phyloP scores from a whole-genome alignment of 1,140 invertebrate genomes.

The Oryzaephilus surinamensis region DNA sequence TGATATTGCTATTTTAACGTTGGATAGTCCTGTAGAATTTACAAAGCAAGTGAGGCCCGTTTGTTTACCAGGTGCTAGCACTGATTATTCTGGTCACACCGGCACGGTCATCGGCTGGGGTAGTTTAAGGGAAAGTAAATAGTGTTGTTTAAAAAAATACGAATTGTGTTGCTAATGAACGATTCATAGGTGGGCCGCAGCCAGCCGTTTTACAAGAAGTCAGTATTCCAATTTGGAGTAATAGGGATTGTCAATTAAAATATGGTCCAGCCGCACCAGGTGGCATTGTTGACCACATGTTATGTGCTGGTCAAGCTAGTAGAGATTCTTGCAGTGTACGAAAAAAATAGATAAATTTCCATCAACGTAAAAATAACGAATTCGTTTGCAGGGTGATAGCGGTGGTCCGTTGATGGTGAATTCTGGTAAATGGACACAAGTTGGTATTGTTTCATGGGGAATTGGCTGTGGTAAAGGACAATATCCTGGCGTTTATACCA shows the following conservation, averaged over 20 bases:
- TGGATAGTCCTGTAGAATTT: constrained; percentile 67
- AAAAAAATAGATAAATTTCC: not conserved
- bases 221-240: constrained; percentile 72
- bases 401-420: constrained; percentile 82
- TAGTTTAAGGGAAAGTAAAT: constrained; percentile 64
- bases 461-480: constrained; percentile 85
- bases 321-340: constrained; percentile 80
- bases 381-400: constrained; percentile 71
- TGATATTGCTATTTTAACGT: constrained; percentile 74
- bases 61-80: constrained; percentile 57
- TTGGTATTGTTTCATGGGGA: constrained; percentile 88
- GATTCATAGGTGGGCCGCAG: constrained; percentile 59
- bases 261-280: constrained; percentile 78
- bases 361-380: not conserved
- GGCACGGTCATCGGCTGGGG: constrained; percentile 81
- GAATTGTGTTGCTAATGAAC: constrained; percentile 4
- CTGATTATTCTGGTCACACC: constrained; percentile 51
- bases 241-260: constrained; percentile 63
- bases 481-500: constrained; percentile 78
- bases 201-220: constrained; percentile 73
- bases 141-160: constrained; percentile 4
- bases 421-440: constrained; percentile 66
- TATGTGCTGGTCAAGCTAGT: constrained; percentile 71
- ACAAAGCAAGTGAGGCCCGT: constrained; percentile 66
- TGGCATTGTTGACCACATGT: constrained; percentile 75